Evolutionary conservation across 37 sponge, comb jelly and placozoan genomes (phyloP).

Genomic region (Geodia barretti): DNA sequence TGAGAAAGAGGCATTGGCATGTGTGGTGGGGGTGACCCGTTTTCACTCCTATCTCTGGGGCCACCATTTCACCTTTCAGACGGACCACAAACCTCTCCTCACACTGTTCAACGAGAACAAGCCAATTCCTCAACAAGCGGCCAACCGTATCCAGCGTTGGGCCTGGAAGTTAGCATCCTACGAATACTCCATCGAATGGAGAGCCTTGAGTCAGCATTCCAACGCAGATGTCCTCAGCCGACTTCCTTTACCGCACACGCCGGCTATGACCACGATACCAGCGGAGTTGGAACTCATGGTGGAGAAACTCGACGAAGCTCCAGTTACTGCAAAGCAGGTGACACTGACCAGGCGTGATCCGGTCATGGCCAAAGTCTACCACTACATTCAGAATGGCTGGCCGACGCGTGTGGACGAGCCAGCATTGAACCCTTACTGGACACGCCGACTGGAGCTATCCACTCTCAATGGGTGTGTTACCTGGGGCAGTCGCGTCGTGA

Average conservation of each 20-base stretch:
- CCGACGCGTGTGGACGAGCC: conserved; percentile 1
- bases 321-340: not conserved
- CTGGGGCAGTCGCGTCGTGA: conserved; percentile 42
- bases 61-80: conserved; percentile 2
- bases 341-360: conserved; percentile 7
- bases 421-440: conserved; percentile 22
- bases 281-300: conserved; percentile 14
- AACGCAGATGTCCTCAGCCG: conserved; percentile 24
- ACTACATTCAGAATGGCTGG: conserved; percentile 22
- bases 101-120: not conserved
- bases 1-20: conserved; percentile 34
- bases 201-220: conserved; percentile 11
- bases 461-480: conserved; percentile 31
- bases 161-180: conserved; percentile 5
- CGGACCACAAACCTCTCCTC: conserved; percentile 30
- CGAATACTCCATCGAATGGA: conserved; percentile 18
- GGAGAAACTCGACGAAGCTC: conserved; percentile 1
- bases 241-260: conserved; percentile 11
- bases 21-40: conserved; percentile 1
- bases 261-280: not conserved
- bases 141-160: conserved; percentile 14
- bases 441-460: conserved; percentile 10
- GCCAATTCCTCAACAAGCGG: conserved; percentile 4
- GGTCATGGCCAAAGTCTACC: conserved; percentile 3
- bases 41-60: conserved; percentile 16